Conservation (phyloP, 2,113 vertebrate genomes). For the Sphyrna mokarran region DNA sequence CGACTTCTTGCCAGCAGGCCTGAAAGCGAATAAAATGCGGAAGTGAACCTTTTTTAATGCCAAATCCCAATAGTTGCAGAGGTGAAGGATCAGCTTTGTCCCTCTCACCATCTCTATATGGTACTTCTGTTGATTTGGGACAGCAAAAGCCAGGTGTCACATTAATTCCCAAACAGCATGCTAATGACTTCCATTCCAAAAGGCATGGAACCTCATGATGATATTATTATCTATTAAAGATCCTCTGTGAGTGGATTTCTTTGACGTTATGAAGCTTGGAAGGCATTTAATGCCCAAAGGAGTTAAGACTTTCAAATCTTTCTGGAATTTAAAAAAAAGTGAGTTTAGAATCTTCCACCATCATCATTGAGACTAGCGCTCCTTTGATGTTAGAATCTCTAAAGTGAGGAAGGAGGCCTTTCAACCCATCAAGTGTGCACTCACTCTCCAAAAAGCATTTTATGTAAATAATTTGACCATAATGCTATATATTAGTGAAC, state of each 20-base stretch:
- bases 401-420: too few relatives aligned
- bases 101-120: too few relatives aligned
- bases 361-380: neutral
- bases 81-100: slow-evolving; percentile 3
- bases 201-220: neutral
- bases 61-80: slow-evolving; percentile 8
- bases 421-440: too few relatives aligned
- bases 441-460: too few relatives aligned
- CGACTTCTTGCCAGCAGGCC: neutral
- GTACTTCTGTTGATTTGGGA: neutral
- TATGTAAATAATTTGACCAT: neutral
- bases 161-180: slow-evolving; percentile 29
- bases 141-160: neutral
- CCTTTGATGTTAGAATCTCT: too few relatives aligned
- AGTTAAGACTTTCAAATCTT: neutral
- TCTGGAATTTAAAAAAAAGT: neutral
- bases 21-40: neutral
- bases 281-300: neutral
- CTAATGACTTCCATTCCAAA: neutral
- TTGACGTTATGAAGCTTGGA: slow-evolving; percentile 6
- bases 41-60: neutral
- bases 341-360: neutral
- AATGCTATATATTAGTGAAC: neutral
- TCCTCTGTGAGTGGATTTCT: neutral
- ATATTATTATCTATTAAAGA: slow-evolving; percentile 9